A percentile compares a stretch with the other conserved stretches of the same genome.
These are phyloP conservation scores for Troides aeacus DNA, from an alignment of 2,888 invertebrate genomes.

Conservation along the genomic window DNA sequence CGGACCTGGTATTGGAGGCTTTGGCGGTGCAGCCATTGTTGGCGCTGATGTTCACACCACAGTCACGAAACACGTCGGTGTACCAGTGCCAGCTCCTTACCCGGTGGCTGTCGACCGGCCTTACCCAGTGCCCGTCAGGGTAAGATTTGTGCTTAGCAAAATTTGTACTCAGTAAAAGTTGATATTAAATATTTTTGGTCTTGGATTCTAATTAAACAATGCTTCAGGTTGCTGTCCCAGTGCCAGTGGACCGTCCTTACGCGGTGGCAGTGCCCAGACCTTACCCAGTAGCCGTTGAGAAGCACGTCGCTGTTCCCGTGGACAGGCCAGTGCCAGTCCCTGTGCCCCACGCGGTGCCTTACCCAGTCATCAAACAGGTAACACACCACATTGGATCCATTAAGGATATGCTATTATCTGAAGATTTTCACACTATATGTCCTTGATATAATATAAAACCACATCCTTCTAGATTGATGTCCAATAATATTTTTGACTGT, in stretches of 20 bases:
- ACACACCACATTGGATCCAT: not conserved
- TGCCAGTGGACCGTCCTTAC: slow-evolving; percentile 74
- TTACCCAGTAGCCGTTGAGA: slow-evolving; percentile 73
- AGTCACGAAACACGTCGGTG: slow-evolving; percentile 73
- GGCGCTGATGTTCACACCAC: slow-evolving; percentile 75
- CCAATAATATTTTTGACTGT: too few relatives aligned
- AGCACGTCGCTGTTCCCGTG: slow-evolving; percentile 73
- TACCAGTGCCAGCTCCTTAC: slow-evolving; percentile 73
- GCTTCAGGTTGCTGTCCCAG: slow-evolving; percentile 69
- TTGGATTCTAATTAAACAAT: not conserved
- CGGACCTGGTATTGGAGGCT: slow-evolving; percentile 35
- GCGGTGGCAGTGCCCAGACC: slow-evolving; percentile 74
- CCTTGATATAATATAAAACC: too few relatives aligned
- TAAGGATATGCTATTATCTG: too few relatives aligned
- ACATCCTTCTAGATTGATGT: too few relatives aligned
- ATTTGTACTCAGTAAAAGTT: not conserved
- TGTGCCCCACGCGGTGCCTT: slow-evolving; percentile 69
- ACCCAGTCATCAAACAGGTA: slow-evolving; percentile 71
- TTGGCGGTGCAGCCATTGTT: slow-evolving; percentile 49
- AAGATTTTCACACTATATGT: too few relatives aligned
- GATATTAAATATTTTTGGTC: not conserved
- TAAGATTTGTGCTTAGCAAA: slow-evolving; percentile 35
- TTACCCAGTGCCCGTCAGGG: slow-evolving; percentile 69
- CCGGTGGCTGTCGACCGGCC: slow-evolving; percentile 74
- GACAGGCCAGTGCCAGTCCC: slow-evolving; percentile 75